Evolutionary conservation across 1,140 invertebrate genomes (phyloP), one percentile per base, ranked within the genome.

Genomic region (Neelides sp.): DNA sequence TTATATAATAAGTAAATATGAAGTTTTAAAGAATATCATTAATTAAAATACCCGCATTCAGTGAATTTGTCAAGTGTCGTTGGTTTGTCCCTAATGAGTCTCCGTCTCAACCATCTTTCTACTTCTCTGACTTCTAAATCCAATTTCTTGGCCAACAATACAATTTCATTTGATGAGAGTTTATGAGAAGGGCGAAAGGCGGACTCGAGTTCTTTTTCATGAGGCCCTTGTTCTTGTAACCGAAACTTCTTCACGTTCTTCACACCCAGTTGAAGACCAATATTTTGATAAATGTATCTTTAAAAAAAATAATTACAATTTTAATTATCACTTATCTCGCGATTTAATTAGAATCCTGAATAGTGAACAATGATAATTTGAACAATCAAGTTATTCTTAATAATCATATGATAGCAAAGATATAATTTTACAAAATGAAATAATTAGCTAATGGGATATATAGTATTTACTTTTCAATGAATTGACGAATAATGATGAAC

Each of bases 21-120:
- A n/a, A n/a, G n/a, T n/a, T n/a, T n/a, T n/a, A n/a, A n/a, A n/a
- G n/a, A n/a, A n/a, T n/a, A n/a, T n/a, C n/a, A n/a, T n/a, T n/a
- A n/a, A n/a, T n/a, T n/a, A 5, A 53, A 63, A 64, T 65, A 79
- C 67, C 79, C 76, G 65, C 82, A 87, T 70, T 94, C 89, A 64
- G 82, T 85, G 67, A 94, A 94, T 66, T 93, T 94, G n/a, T 80
- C 78, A 32, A 94, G 70, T 7, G 83, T 88, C 10, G 84, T 85
- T 1, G 88, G 88, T 64, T 81, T 88, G 62, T 89, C 86, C 68
- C 85, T 81, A 39, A 78, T 77, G 49, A 79, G 73, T 34, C 90
- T 73, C 20, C 84, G 71, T 46, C 90, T 74, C 66, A 91, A 75
- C 91, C 91, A 95, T 48, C 88, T 72, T 67, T 94, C 85, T 44